A percentile compares a stretch with the other conserved stretches of the same genome.
phyloP scores from a whole-genome alignment of 2,797 vertebrate genomes.

The Pteropus rufus region DNA sequence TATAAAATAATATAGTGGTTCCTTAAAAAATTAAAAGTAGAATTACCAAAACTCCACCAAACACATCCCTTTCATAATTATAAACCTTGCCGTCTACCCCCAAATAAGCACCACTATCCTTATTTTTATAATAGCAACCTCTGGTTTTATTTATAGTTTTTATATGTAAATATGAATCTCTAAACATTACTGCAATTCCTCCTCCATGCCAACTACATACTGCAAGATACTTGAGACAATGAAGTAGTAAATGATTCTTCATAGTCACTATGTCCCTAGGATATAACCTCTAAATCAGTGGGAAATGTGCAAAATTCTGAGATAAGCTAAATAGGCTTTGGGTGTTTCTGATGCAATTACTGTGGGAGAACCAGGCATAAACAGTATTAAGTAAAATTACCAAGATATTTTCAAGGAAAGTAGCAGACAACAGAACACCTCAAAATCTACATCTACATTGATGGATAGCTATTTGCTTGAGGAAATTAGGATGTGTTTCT shows the following conservation, averaged over 20 bases:
- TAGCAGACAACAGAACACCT: not conserved
- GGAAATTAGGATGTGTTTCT: not conserved
- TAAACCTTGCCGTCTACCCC: not conserved
- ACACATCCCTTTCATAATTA: not conserved
- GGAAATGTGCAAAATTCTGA: not conserved
- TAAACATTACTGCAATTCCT: not conserved
- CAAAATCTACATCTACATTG: not conserved
- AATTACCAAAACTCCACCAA: not conserved
- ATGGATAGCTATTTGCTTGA: not conserved
- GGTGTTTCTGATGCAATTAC: not conserved
- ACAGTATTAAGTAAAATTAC: not conserved
- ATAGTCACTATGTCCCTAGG: too few relatives aligned
- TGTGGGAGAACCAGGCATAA: not conserved
- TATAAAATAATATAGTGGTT: not conserved
- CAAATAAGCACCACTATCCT: not conserved
- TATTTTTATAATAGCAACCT: not conserved
- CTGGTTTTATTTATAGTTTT: not conserved
- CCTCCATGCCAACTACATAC: not conserved
- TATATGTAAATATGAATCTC: not conserved
- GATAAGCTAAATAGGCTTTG: not conserved
- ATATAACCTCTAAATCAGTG: not conserved
- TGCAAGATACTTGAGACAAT: not conserved
- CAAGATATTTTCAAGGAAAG: not conserved
- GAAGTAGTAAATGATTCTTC: not conserved
- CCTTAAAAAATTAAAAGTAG: not conserved